Evolutionary conservation across 2,888 invertebrate species (phyloP), one percentile per base, ranked within the genome.

Genomic region (Steinernema carpocapsae): DNA sequence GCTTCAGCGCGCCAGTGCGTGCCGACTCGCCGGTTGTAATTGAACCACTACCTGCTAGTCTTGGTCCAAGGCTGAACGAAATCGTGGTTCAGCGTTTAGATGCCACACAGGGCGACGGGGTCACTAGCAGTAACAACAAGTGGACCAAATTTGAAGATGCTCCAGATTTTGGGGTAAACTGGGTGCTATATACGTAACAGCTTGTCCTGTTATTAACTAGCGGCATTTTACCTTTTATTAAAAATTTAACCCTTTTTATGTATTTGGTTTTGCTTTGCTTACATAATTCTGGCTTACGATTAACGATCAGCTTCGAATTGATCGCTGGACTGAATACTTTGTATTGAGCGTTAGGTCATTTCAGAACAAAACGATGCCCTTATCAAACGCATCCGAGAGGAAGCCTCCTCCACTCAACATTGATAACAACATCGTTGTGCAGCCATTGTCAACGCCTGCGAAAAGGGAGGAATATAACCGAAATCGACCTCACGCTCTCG

Each of bases 391-490:
- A 37, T 32, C 32, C 17, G 22, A 17, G 14, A 10, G 10, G 12
- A 42, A 32, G 37, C 70, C 70, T 17, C 32, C 70, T 32, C 70
- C 70, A 2, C 22, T 70, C 14, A 32, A 29, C n/a, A 32, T 70
- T 7, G 42, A 70, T 42, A 24, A 7, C n/a, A 22, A 37, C 14
- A 29, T 22, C 12, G 37, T 19, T 7, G 43, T 70, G 2, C 42
- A n/a, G 42, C 70, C 70, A 4, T 1, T 70, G 1, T 32, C 70
- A 7, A 70, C 70, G 3, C 70, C 70, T 24, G 70, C 70, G 19
- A 4, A 22, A 19, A 29, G 42, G 4, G 70, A 70, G 32, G 32
- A 32, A 17, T 70, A 70, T 22, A 29, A 70, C 17, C 70, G 70
- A 7, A 70, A 70, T 17, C 70, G 70, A 2, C 22, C 70, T 17